A percentile compares a stretch with the other conserved stretches of the same genome.
Evolutionary conservation across 2,888 invertebrate species (phyloP).

Genomic region (Caradrina clavipalpis): DNA sequence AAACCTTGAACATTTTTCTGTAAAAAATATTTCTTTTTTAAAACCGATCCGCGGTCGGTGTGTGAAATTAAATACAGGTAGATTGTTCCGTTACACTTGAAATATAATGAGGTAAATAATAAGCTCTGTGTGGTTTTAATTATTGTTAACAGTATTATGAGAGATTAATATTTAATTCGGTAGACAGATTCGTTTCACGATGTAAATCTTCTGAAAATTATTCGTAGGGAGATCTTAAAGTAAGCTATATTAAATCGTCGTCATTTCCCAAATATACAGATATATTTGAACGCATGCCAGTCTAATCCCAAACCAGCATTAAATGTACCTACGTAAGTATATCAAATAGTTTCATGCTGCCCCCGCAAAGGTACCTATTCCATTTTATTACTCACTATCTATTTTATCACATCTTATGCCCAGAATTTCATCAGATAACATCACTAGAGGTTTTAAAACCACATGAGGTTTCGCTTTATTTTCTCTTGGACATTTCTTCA

Average conservation of each 20-base stretch:
- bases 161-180: conserved; percentile 6
- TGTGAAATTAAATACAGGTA: conserved; percentile 21
- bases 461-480: conserved; percentile 65
- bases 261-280: too few species aligned
- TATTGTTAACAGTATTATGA: conserved; percentile 7
- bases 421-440: conserved; percentile 51
- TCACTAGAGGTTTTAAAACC: conserved; percentile 66
- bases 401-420: conserved; percentile 47
- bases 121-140: conserved; percentile 19
- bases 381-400: conserved; percentile 45
- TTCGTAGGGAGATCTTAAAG: not conserved
- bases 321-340: not conserved
- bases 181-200: not conserved
- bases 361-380: conserved; percentile 20
- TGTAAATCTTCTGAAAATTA: not conserved
- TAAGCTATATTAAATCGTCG: too few species aligned
- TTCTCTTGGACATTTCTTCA: conserved; percentile 63
- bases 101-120: conserved; percentile 26
- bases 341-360: conserved; percentile 16
- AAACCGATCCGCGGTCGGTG: conserved; percentile 19
- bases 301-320: not conserved
- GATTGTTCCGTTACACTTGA: conserved; percentile 11
- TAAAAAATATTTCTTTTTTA: conserved; percentile 28
- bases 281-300: not conserved
- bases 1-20: conserved; percentile 39